These are phyloP conservation scores for Agrypnus murinus DNA, from an alignment of 2,888 invertebrate species.

Conservation along the genomic window DNA sequence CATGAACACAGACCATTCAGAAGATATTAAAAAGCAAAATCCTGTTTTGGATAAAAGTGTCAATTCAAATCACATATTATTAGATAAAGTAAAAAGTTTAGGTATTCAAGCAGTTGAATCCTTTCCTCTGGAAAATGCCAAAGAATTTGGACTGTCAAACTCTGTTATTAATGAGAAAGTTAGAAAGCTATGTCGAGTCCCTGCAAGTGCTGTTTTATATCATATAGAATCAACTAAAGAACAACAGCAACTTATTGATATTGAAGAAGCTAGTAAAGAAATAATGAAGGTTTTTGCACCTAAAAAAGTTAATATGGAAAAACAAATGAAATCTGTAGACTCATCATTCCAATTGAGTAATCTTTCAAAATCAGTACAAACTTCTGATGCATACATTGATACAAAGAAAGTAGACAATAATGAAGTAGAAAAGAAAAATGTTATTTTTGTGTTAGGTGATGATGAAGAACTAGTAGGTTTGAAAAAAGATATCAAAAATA, in stretches of 20 bases:
- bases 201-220: constrained; percentile 56
- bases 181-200: constrained; percentile 58
- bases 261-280: constrained; percentile 52
- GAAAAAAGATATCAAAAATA: constrained; percentile 67
- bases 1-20: not conserved
- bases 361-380: constrained; percentile 29
- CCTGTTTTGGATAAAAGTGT: not conserved
- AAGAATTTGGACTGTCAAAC: constrained; percentile 37
- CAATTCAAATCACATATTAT: constrained; percentile 9
- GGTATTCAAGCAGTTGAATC: constrained; percentile 48
- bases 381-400: constrained; percentile 26
- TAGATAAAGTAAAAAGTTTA: constrained; percentile 54
- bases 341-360: constrained; percentile 12
- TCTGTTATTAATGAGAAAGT: constrained; percentile 57
- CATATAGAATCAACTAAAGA: constrained; percentile 51
- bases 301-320: constrained; percentile 48
- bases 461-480: constrained; percentile 80
- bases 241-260: constrained; percentile 47
- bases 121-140: constrained; percentile 13
- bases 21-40: not conserved
- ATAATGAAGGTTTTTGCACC: constrained; percentile 51
- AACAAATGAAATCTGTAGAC: constrained; percentile 43
- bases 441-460: constrained; percentile 83
- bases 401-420: constrained; percentile 11
- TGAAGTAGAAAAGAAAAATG: constrained; percentile 68